These are phyloP conservation scores for Sebastes diaconus DNA, from an alignment of 2,797 vertebrate genomes.

Conservation along the genomic window DNA sequence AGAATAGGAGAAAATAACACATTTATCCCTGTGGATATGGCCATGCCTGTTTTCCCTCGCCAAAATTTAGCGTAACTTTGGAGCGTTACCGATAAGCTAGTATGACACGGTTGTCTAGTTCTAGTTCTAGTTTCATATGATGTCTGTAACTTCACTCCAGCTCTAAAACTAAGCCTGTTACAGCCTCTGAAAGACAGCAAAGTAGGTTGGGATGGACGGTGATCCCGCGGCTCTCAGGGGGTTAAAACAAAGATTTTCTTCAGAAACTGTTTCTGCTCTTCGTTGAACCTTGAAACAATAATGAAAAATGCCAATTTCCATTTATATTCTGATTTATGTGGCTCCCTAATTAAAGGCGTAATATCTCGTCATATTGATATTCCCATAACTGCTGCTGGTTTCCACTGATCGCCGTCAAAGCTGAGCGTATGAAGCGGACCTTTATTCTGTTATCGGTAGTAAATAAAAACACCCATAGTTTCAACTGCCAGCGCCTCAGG, in stretches of 20 bases:
- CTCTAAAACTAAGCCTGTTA: too few relatives aligned
- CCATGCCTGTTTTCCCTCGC: too few relatives aligned
- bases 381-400: constrained; percentile 1
- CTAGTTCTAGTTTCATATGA: too few relatives aligned
- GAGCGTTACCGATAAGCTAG: too few relatives aligned
- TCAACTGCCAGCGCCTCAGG: constrained; percentile 19
- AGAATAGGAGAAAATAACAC: too few relatives aligned
- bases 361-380: not conserved
- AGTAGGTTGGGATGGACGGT: too few relatives aligned
- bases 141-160: too few relatives aligned
- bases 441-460: constrained; percentile 8
- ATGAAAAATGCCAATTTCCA: not conserved
- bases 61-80: too few relatives aligned
- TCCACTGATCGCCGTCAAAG: not conserved
- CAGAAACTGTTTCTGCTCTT: not conserved
- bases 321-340: not conserved
- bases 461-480: constrained; percentile 42
- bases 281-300: not conserved
- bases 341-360: not conserved
- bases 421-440: not conserved
- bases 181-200: too few relatives aligned
- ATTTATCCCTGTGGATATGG: too few relatives aligned
- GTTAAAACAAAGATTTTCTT: too few relatives aligned
- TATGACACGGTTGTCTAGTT: too few relatives aligned
- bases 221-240: fast-evolving